Conservation (phyloP, 1,140 invertebrate genomes). For the Drosophila ambigua region DNA sequence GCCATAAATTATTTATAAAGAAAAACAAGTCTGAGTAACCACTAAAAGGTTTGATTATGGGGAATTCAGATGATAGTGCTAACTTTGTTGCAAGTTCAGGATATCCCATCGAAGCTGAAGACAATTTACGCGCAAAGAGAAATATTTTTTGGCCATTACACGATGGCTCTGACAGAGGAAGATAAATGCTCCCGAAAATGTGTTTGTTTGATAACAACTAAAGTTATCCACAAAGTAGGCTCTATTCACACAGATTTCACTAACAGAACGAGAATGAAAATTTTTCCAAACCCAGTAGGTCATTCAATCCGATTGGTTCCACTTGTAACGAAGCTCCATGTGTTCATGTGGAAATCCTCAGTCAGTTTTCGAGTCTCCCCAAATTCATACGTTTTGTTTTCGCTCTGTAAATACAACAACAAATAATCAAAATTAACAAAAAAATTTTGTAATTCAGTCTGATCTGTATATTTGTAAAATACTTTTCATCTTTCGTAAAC, state of each 20-base stretch:
- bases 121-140: too few species aligned
- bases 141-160: too few species aligned
- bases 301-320: not conserved
- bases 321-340: slow-evolving; percentile 12
- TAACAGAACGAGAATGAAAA: too few species aligned
- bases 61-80: not conserved
- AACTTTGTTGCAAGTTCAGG: not conserved
- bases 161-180: too few species aligned
- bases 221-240: too few species aligned
- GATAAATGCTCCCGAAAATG: too few species aligned
- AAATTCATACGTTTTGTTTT: slow-evolving; percentile 72
- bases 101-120: too few species aligned
- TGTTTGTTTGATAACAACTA: too few species aligned
- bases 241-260: too few species aligned
- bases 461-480: not conserved
- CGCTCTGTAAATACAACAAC: slow-evolving; percentile 42
- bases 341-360: slow-evolving; percentile 23
- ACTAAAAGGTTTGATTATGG: not conserved
- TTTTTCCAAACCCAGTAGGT: slow-evolving; percentile 33
- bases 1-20: slow-evolving; percentile 15
- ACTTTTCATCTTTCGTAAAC: slow-evolving; percentile 4
- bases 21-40: not conserved
- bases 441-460: slow-evolving; percentile 23
- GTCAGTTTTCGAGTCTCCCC: slow-evolving; percentile 74
- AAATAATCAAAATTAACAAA: slow-evolving; percentile 47